phyloP scores from a whole-genome alignment of 2,113 vertebrate species.

The Neolamprologus variostigma region DNA sequence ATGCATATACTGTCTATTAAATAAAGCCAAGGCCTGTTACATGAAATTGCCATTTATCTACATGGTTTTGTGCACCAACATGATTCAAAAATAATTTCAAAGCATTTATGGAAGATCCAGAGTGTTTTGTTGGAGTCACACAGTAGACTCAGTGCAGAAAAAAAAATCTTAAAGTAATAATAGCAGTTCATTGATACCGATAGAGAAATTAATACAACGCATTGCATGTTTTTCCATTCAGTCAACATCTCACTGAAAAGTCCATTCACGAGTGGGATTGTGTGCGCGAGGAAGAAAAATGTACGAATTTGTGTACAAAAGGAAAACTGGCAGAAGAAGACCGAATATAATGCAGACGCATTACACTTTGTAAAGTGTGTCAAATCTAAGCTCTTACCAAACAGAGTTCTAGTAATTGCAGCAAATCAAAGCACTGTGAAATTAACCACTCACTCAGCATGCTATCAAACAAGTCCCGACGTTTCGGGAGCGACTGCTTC shows the following conservation, averaged over 20 bases:
- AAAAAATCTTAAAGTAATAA: conserved; percentile 12
- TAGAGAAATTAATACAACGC: conserved; percentile 41
- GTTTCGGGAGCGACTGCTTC: conserved; percentile 7
- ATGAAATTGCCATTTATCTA: conserved; percentile 32
- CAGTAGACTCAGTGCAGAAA: conserved; percentile 35
- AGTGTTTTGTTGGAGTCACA: conserved; percentile 40
- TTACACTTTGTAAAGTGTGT: conserved; percentile 48
- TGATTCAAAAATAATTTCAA: conserved; percentile 7
- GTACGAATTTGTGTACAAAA: conserved; percentile 31
- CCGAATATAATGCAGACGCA: conserved; percentile 43
- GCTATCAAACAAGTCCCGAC: conserved; percentile 40
- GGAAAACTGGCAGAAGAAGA: conserved; percentile 30
- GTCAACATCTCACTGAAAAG: conserved; percentile 23
- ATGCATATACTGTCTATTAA: conserved; percentile 15
- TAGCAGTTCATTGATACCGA: conserved; percentile 32
- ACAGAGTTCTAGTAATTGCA: conserved; percentile 50
- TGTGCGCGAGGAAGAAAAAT: neutral
- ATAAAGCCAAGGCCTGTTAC: conserved; percentile 8
- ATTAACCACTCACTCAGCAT: conserved; percentile 57
- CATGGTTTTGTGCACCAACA: conserved; percentile 25
- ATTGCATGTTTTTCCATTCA: conserved; percentile 22
- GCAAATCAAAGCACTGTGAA: conserved; percentile 63
- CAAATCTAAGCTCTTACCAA: conserved; percentile 56
- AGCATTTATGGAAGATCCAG: conserved; percentile 45
- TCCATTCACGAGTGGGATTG: neutral